Percentiles rank a stretch among this genome's conserved stretches.
phyloP scores from a whole-genome alignment of 2,797 vertebrate species.

The Sphenodon punctatus region DNA sequence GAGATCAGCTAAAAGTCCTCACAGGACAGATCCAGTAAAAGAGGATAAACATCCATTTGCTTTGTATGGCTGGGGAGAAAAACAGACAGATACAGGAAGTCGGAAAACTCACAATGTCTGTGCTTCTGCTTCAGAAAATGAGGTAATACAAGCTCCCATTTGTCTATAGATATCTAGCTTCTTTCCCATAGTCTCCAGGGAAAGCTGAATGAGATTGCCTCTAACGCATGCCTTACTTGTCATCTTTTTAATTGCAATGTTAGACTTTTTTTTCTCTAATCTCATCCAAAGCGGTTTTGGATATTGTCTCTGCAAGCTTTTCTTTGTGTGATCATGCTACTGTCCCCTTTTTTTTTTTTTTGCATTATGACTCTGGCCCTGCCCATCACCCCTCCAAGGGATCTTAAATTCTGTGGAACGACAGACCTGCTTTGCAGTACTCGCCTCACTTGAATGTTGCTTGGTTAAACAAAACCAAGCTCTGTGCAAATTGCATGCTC shows the following conservation, averaged over 20 bases:
- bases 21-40: conserved; percentile 72
- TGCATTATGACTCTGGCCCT: no score
- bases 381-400: no score
- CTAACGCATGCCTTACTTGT: no score
- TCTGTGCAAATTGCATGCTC: not conserved
- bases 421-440: not conserved
- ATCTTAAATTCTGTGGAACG: not conserved
- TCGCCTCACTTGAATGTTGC: not conserved
- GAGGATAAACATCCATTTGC: conserved; percentile 89
- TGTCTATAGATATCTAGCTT: not conserved
- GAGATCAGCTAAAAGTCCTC: conserved; percentile 72
- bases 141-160: conserved; percentile 74
- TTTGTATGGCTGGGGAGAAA: conserved; percentile 91
- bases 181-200: not conserved
- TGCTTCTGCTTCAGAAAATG: conserved; percentile 82
- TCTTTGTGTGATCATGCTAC: no score
- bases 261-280: no score
- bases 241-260: no score
- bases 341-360: no score
- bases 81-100: conserved; percentile 82
- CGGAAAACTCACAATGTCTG: conserved; percentile 93
- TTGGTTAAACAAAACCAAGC: not conserved
- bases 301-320: no score
- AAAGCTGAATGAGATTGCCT: not conserved
- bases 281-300: no score